Evolutionary conservation across 2,113 vertebrate species (phyloP), one percentile per base, ranked within the genome.

Genomic region (Lepisosteus oculatus): DNA sequence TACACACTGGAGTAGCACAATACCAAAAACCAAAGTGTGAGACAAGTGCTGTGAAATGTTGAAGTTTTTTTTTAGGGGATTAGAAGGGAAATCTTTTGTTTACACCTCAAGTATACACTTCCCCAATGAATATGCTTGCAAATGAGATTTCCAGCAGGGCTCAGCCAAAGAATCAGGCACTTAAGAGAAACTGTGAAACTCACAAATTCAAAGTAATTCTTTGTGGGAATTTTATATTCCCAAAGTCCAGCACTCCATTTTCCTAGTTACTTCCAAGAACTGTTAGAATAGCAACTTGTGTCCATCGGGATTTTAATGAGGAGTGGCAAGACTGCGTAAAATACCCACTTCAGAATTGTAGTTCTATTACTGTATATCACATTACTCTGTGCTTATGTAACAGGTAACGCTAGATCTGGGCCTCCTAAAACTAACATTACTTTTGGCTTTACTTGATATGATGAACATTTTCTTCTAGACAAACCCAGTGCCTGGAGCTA

Each of bases 381-480:
- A 9, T 51, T 51, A 51, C 47, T 73, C 75, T 78, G 71, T 68
- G 79, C 77, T 90, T 90, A 89, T 84, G 79, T 84, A 90, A 90
- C 78, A 44, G 17, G 54, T 72, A 57, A 80, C 76, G 83, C 72
- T 66, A 69, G 61, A 77, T 82, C 83, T 84, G 86, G 81, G 79
- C 62, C 68, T 67, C 70, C 54, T 51, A 67, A 79, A 85, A 80
- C 78, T 63, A 43, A 78, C 82, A 86, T 89, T 85, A 84, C 85
- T 29, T 71, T 71, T 11, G 65, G 77, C 71, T 85, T 82, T 65
- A 84, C 79, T 79, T 74, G 74, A 57, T 45, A 15, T 17, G 41
- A 64, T 55, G 17, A 42, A 15, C 55, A 72, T 55, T 72, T 74
- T 76, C 47, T 61, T 69, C 56, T 68, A 51, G 8, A 51, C 5